Evolutionary conservation across 2,888 invertebrate genomes (phyloP).

Genomic region (Dioctria linearis): DNA sequence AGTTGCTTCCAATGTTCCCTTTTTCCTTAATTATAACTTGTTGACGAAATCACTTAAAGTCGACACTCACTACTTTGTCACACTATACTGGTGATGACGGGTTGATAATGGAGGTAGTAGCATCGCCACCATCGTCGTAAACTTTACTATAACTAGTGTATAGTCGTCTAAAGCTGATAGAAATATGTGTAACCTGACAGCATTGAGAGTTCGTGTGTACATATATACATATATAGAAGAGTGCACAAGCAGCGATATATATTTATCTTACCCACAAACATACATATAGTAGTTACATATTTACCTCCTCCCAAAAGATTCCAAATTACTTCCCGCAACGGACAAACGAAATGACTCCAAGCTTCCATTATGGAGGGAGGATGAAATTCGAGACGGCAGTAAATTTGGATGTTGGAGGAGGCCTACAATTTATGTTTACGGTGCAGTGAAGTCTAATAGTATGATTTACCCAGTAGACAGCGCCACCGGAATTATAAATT

Average conservation of each 20-base stretch:
- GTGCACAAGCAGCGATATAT: too few species aligned
- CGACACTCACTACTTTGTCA: too few species aligned
- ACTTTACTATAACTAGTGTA: not conserved
- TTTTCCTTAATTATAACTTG: slow-evolving; percentile 43
- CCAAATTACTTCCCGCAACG: slow-evolving; percentile 8
- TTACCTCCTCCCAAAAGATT: not conserved
- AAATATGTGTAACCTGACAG: too few species aligned
- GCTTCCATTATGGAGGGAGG: slow-evolving; percentile 5
- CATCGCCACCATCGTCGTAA: not conserved
- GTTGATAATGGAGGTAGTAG: not conserved
- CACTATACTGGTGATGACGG: not conserved
- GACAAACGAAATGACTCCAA: slow-evolving; percentile 20
- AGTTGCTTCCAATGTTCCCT: not conserved
- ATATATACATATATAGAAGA: too few species aligned
- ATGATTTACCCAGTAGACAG: slow-evolving; percentile 42
- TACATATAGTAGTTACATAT: too few species aligned
- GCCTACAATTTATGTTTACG: slow-evolving; percentile 45
- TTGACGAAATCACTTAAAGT: slow-evolving; percentile 41
- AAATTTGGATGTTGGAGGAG: slow-evolving; percentile 43
- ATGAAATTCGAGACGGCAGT: slow-evolving; percentile 38
- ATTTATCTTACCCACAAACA: too few species aligned
- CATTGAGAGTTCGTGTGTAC: too few species aligned
- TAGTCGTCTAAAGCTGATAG: not conserved
- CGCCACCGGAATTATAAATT: slow-evolving; percentile 44
- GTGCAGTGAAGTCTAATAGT: slow-evolving; percentile 43